phyloP scores from a whole-genome alignment of 2,888 invertebrate species.

The Psylliodes chrysocephalus region DNA sequence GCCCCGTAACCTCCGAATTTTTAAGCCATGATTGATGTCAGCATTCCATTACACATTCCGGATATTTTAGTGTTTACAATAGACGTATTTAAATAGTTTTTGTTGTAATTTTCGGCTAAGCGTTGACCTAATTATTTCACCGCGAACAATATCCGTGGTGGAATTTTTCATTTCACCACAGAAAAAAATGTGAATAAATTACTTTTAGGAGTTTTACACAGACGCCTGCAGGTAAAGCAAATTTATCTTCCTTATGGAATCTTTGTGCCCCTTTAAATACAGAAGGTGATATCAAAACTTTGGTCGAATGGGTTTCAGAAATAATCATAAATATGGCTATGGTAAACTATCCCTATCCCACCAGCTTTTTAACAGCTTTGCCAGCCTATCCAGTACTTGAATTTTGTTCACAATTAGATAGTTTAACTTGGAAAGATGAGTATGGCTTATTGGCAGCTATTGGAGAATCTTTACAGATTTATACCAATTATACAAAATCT shows the following conservation, averaged over 20 bases:
- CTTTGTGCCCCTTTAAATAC: conserved; percentile 78
- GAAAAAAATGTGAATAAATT: too few relatives aligned
- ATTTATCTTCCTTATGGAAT: conserved; percentile 78
- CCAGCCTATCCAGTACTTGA: conserved; percentile 86
- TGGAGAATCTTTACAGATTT: conserved; percentile 77
- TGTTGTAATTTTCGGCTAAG: too few relatives aligned
- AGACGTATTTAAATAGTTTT: too few relatives aligned
- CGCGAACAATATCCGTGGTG: too few relatives aligned
- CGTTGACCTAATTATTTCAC: too few relatives aligned
- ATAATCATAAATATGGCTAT: conserved; percentile 87
- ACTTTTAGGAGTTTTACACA: conserved; percentile 50
- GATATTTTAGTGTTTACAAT: too few relatives aligned
- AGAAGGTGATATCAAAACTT: conserved; percentile 65
- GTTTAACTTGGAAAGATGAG: conserved; percentile 37
- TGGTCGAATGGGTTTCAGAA: conserved; percentile 78
- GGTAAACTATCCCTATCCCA: conserved; percentile 94
- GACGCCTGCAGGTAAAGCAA: conserved; percentile 74
- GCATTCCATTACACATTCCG: too few relatives aligned
- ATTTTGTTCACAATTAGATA: conserved; percentile 69
- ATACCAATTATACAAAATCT: conserved; percentile 83
- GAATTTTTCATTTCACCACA: too few relatives aligned
- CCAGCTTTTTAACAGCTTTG: conserved; percentile 82
- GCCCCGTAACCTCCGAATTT: too few relatives aligned
- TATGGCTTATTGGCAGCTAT: conserved; percentile 70
- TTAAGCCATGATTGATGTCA: too few relatives aligned